These are phyloP conservation scores for Alectoris magna DNA, from an alignment of 2,797 vertebrate genomes.

Conservation along the genomic window DNA sequence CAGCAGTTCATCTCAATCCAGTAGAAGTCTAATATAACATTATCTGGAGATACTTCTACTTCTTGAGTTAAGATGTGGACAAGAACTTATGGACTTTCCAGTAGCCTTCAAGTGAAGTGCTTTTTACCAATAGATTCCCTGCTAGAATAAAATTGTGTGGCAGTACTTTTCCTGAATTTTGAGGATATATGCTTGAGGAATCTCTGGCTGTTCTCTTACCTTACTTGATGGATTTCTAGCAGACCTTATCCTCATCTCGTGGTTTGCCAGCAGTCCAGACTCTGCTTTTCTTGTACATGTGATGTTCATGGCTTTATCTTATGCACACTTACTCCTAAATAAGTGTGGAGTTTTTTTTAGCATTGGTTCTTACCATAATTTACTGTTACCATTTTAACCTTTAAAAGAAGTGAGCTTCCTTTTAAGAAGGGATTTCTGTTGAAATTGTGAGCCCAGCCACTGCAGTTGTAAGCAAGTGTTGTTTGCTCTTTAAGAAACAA, in stretches of 20 bases:
- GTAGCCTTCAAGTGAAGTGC: neutral
- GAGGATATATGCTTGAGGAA: neutral
- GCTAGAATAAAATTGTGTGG: neutral
- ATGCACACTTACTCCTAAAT: neutral
- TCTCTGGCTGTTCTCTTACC: neutral
- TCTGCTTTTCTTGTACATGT: neutral
- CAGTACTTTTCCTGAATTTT: neutral
- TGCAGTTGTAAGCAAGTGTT: conserved; percentile 1
- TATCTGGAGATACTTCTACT: neutral
- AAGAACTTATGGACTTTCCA: neutral
- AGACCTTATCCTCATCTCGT: neutral
- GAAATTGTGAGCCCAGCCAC: neutral
- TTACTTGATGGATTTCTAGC: neutral
- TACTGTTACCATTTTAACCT: conserved; percentile 19
- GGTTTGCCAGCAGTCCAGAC: neutral
- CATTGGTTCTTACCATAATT: neutral
- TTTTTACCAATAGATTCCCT: neutral
- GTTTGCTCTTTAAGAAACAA: neutral
- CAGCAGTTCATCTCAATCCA: neutral
- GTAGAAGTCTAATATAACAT: neutral
- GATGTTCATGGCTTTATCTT: neutral
- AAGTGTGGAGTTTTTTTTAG: neutral
- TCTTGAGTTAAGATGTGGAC: neutral
- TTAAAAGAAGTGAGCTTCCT: neutral
- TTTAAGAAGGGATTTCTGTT: neutral